Conservation (phyloP, 2,113 vertebrate genomes). For the Entomyzon cyanotis region DNA sequence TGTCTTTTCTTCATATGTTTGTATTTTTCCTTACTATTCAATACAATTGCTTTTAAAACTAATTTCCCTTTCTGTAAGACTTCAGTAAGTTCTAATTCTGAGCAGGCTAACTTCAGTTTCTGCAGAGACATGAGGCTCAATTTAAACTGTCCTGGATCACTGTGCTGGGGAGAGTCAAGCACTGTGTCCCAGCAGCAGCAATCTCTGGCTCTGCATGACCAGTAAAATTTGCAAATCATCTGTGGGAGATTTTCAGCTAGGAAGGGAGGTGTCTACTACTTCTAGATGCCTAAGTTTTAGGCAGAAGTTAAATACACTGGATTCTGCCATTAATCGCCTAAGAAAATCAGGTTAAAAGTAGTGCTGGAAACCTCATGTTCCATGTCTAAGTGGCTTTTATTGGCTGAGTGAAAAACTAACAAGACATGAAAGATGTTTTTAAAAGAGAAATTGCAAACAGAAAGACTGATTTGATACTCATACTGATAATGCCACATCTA, state of each 20-base stretch:
- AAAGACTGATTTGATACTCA: not conserved
- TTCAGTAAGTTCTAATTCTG: not conserved
- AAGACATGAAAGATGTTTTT: not conserved
- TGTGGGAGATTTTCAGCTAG: not conserved
- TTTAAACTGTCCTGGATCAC: not conserved
- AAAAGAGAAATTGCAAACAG: not conserved
- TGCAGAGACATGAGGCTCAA: not conserved
- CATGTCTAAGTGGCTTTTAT: not conserved
- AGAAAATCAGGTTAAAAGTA: not conserved
- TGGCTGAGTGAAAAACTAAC: not conserved
- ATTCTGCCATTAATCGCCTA: not conserved
- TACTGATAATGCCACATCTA: not conserved
- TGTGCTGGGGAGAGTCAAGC: not conserved
- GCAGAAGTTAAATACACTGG: not conserved
- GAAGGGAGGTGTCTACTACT: not conserved
- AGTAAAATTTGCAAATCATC: not conserved
- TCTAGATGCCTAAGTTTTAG: not conserved
- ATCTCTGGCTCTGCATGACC: not conserved
- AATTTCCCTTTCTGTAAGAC: accelerated
- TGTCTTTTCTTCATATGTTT: not conserved
- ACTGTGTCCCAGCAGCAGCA: not conserved
- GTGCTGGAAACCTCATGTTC: not conserved
- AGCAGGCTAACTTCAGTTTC: not conserved
- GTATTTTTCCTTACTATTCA: not conserved
- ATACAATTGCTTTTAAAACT: not conserved